phyloP scores from a whole-genome alignment of 1,140 invertebrate species.

The Portunus trituberculatus region DNA sequence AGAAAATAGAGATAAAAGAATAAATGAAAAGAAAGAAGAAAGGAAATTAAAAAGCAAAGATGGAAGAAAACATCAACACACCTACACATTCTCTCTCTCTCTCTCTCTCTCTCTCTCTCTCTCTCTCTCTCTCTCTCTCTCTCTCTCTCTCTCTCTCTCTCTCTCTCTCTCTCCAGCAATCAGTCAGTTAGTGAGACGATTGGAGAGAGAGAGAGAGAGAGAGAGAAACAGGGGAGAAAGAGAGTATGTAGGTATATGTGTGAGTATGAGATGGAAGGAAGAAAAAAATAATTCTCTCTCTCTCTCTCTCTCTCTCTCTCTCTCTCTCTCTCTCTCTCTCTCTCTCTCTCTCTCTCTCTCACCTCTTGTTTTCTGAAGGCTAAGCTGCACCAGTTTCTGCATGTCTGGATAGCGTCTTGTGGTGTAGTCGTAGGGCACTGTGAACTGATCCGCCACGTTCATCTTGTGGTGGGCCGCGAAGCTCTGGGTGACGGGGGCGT shows the following conservation, averaged over 20 bases:
- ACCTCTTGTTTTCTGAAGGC: constrained; percentile 47
- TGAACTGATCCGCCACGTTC: constrained; percentile 28
- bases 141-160: no score
- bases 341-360: constrained; percentile 27
- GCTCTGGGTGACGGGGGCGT: background rate
- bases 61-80: background rate
- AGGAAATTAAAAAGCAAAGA: background rate
- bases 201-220: no score
- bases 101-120: no score
- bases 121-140: no score
- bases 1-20: background rate
- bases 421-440: constrained; percentile 59
- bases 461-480: constrained; percentile 48
- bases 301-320: background rate
- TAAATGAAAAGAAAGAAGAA: no score
- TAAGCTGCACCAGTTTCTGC: constrained; percentile 2
- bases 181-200: no score
- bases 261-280: background rate
- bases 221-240: no score
- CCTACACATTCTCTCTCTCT: background rate
- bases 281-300: background rate
- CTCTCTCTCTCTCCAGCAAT: no score
- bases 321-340: constrained; percentile 11
- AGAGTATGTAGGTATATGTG: no score
- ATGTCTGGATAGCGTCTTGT: constrained; percentile 35